Conservation (phyloP, 2,888 invertebrate genomes). For the Drosophila mettleri region DNA sequence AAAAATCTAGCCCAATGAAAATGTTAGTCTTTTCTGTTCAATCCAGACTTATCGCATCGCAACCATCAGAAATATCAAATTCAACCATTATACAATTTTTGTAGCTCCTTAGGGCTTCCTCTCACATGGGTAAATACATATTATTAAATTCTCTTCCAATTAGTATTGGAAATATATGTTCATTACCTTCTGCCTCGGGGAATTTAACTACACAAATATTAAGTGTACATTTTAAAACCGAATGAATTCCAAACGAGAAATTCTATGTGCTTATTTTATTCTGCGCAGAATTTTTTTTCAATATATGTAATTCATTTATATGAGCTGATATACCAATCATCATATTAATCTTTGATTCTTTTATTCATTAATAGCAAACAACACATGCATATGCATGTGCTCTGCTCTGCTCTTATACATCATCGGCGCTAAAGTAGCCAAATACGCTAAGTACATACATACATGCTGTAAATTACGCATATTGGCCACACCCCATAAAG, state of each 20-base stretch:
- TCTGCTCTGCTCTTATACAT: too few relatives aligned
- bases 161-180: background rate
- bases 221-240: conserved; percentile 36
- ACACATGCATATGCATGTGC: too few relatives aligned
- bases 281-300: conserved; percentile 42
- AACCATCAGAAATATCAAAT: conserved; percentile 23
- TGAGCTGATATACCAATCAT: conserved; percentile 11
- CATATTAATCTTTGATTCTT: too few relatives aligned
- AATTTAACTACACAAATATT: conserved; percentile 42
- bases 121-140: conserved; percentile 13
- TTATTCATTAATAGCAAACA: too few relatives aligned
- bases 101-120: background rate
- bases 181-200: conserved; percentile 5
- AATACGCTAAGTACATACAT: too few relatives aligned
- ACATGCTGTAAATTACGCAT: too few relatives aligned
- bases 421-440: too few relatives aligned
- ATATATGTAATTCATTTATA: conserved; percentile 71
- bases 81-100: conserved; percentile 14
- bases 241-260: conserved; percentile 55
- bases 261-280: conserved; percentile 32
- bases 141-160: conserved; percentile 14
- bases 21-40: background rate
- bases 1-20: background rate
- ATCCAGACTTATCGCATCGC: conserved; percentile 9
- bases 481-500: too few relatives aligned